Evolutionary conservation across 2,797 vertebrate species (phyloP).

Genomic region (Phrynocephalus guinanensis): DNA sequence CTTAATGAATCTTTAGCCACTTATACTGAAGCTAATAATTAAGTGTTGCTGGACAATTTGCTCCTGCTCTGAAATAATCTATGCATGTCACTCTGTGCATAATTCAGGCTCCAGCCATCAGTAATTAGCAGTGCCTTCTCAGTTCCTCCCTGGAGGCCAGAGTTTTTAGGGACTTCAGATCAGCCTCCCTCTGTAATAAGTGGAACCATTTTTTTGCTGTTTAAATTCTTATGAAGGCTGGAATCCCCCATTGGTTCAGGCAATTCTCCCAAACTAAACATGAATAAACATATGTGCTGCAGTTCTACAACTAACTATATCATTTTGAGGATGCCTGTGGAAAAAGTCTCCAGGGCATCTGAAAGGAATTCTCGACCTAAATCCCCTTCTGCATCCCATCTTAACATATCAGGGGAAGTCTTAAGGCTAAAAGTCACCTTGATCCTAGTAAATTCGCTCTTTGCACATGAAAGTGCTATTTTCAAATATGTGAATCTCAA

Average conservation of each 20-base stretch:
- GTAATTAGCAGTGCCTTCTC: constrained; percentile 36
- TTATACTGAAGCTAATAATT: constrained; percentile 49
- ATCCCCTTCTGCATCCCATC: neutral
- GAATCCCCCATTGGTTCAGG: constrained; percentile 17
- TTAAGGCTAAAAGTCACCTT: neutral
- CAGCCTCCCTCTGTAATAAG: neutral
- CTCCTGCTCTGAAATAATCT: constrained; percentile 42
- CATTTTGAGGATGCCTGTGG: neutral
- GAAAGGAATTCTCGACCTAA: neutral
- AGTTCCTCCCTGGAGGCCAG: neutral
- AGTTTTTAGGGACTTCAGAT: neutral
- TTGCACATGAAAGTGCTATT: neutral
- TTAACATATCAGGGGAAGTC: neutral
- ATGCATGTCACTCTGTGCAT: constrained; percentile 7
- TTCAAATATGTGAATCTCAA: neutral
- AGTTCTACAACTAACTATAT: neutral
- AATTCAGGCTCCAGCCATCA: constrained; percentile 33
- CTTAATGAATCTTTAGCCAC: constrained; percentile 47
- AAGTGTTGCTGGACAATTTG: constrained; percentile 41
- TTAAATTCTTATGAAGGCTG: constrained; percentile 6
- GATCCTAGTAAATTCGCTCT: neutral
- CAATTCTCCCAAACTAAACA: neutral
- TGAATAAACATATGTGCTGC: neutral
- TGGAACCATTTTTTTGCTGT: neutral
- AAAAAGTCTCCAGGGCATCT: neutral